Conservation (phyloP, 2,797 vertebrate species). For the Bradypus variegatus region DNA sequence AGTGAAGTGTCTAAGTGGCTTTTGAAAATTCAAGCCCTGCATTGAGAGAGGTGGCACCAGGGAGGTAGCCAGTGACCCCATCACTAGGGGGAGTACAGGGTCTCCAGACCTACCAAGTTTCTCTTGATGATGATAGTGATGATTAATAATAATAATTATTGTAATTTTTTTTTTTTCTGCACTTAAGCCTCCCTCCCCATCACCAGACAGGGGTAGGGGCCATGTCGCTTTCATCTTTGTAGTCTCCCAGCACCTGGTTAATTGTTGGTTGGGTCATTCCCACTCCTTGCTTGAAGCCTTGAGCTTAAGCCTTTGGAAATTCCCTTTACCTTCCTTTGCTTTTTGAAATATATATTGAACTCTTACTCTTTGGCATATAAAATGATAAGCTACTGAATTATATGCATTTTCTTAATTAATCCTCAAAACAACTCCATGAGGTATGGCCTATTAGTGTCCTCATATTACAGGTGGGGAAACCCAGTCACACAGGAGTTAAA, state of each 20-base stretch:
- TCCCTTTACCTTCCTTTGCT: background rate
- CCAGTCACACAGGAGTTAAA: background rate
- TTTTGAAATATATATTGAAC: background rate
- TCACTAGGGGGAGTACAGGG: accelerated
- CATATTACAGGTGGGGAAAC: background rate
- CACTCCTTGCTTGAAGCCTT: background rate
- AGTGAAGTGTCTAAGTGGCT: background rate
- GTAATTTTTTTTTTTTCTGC: background rate
- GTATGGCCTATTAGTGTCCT: background rate
- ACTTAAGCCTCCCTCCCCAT: background rate
- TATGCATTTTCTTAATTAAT: background rate
- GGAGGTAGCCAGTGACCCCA: background rate
- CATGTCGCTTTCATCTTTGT: background rate
- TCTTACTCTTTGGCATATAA: background rate
- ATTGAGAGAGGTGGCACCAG: background rate
- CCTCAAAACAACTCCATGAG: no score
- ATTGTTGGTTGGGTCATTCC: background rate
- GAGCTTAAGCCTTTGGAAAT: background rate
- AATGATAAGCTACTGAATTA: background rate
- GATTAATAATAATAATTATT: background rate
- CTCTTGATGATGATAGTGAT: background rate
- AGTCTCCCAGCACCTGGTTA: background rate
- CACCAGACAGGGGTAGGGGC: background rate
- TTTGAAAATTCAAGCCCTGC: background rate
- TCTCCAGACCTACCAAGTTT: background rate